Evolutionary conservation across 1,140 invertebrate genomes (phyloP).

Genomic region (Rhynchophorus ferrugineus): DNA sequence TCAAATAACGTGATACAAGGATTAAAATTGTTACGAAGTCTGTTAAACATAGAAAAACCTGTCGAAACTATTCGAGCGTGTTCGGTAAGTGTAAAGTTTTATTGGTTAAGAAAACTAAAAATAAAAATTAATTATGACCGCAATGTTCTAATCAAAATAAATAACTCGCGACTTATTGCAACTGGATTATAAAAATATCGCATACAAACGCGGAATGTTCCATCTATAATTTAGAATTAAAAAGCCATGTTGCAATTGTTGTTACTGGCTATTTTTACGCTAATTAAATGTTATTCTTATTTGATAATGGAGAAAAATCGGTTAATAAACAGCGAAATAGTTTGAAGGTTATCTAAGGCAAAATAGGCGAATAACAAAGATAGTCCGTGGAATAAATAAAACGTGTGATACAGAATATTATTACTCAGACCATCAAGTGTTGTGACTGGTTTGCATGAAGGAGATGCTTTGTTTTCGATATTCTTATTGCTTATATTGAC

Average conservation of each 20-base stretch:
- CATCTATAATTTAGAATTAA: background rate
- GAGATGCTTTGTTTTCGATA: background rate
- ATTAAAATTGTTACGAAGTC: too few relatives aligned
- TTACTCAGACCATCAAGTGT: background rate
- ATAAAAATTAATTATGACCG: too few relatives aligned
- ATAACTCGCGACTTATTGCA: too few relatives aligned
- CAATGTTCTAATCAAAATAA: too few relatives aligned
- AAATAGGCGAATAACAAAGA: conserved; percentile 8
- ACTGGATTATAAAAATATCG: too few relatives aligned
- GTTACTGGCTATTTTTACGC: conserved; percentile 5
- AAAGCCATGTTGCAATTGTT: conserved; percentile 5
- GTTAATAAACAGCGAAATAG: conserved; percentile 3
- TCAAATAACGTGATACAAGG: too few relatives aligned
- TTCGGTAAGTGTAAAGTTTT: too few relatives aligned
- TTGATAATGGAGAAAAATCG: conserved; percentile 1
- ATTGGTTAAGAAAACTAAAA: too few relatives aligned
- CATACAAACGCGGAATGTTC: background rate
- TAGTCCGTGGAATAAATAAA: background rate
- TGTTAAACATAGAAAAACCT: too few relatives aligned
- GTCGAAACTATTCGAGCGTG: too few relatives aligned
- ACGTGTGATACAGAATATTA: background rate
- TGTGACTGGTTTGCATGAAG: background rate
- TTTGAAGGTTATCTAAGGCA: conserved; percentile 15
- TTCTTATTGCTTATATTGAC: too few relatives aligned
- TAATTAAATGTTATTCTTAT: conserved; percentile 11